A percentile compares a stretch with the other conserved stretches of the same genome.
Conservation (phyloP, 2,888 invertebrate genomes). For the Andrena praecox region DNA sequence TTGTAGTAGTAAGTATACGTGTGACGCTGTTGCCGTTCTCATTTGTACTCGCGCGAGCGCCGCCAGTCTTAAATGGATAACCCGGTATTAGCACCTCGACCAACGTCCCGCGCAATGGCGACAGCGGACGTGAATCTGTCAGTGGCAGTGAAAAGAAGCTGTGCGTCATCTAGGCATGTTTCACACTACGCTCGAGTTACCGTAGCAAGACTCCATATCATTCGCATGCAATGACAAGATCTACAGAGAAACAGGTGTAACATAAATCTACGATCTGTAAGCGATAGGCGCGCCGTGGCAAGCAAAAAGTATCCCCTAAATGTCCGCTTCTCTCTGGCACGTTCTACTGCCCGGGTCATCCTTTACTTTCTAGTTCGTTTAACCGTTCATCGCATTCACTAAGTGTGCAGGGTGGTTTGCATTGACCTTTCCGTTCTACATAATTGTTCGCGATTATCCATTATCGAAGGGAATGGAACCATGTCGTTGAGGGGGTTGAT, state of each 20-base stretch:
- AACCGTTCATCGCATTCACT: not conserved
- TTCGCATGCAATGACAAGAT: constrained; percentile 59
- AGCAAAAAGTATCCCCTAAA: constrained; percentile 47
- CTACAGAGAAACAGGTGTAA: constrained; percentile 56
- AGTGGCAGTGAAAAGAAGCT: constrained; percentile 39
- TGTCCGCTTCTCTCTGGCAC: constrained; percentile 16
- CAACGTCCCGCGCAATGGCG: not conserved
- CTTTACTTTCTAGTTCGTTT: constrained; percentile 14
- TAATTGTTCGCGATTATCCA: not conserved
- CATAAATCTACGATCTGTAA: constrained; percentile 63
- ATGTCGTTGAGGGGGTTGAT: not conserved
- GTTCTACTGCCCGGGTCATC: constrained; percentile 25
- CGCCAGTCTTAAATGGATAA: no score
- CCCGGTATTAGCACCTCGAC: not conserved
- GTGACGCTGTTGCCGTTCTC: no score
- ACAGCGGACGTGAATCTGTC: not conserved
- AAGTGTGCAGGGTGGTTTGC: not conserved
- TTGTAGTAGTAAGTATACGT: no score
- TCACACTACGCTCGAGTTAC: constrained; percentile 42
- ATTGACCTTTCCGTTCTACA: not conserved
- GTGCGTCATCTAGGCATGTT: constrained; percentile 50
- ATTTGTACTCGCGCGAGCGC: no score
- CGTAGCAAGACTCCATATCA: constrained; percentile 42
- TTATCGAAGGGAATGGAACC: not conserved
- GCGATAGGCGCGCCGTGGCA: constrained; percentile 55